Evolutionary conservation across 2,113 vertebrate genomes (phyloP).

Genomic region (Felis catus): F.catus_Fca126_mat1.0 CM031411.1:33182001-33182500

Average conservation of each 20-base stretch:
- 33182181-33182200: background rate
- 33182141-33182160: conserved; percentile 2
- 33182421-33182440: background rate
- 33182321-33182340: too few relatives aligned
- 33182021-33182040: background rate
- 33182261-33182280: too few relatives aligned
- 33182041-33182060: background rate
- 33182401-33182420: background rate
- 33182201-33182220: too few relatives aligned
- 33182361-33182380: too few relatives aligned
- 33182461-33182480: background rate
- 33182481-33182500: background rate
- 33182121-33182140: conserved; percentile 12
- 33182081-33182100: background rate
- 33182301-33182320: too few relatives aligned
- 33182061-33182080: conserved; percentile 30
- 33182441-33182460: background rate
- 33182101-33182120: conserved; percentile 33
- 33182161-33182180: conserved; percentile 18
- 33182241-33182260: too few relatives aligned
- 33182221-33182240: too few relatives aligned
- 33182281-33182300: too few relatives aligned
- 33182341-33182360: too few relatives aligned
- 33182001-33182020: background rate
- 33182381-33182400: background rate